phyloP scores from a whole-genome alignment of 2,888 invertebrate genomes.

The Cylindroiulus punctatus region DNA sequence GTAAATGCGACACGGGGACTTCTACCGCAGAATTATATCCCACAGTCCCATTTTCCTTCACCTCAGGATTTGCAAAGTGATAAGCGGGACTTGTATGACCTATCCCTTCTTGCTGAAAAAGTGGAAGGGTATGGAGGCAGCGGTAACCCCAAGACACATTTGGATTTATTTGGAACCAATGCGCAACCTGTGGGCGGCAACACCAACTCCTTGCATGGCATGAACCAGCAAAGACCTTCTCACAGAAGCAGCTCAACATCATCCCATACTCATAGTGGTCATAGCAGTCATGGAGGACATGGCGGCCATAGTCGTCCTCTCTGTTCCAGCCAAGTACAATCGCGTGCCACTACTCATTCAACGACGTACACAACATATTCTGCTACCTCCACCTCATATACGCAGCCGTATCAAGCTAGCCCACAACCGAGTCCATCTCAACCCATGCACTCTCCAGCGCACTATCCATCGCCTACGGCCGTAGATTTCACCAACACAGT shows the following conservation, averaged over 20 bases:
- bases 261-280: constrained; percentile 37
- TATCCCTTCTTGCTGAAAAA: constrained; percentile 53
- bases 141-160: constrained; percentile 46
- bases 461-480: constrained; percentile 52
- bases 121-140: constrained; percentile 47
- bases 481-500: constrained; percentile 53
- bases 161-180: constrained; percentile 50
- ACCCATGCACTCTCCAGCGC: constrained; percentile 51
- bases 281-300: constrained; percentile 22
- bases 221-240: constrained; percentile 40
- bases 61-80: constrained; percentile 56
- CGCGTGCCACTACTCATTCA: constrained; percentile 49
- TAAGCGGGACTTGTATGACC: constrained; percentile 57
- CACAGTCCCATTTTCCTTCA: constrained; percentile 56
- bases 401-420: constrained; percentile 58
- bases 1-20: constrained; percentile 55
- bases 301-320: constrained; percentile 41
- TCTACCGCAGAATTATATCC: constrained; percentile 56
- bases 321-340: constrained; percentile 54
- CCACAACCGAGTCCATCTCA: constrained; percentile 56
- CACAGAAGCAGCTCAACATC: constrained; percentile 48
- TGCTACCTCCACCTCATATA: constrained; percentile 55
- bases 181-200: background rate
- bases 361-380: constrained; percentile 55
- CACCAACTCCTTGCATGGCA: constrained; percentile 46